Conservation (phyloP, 2,888 invertebrate species). For the Lycocerus yunnanus region DNA sequence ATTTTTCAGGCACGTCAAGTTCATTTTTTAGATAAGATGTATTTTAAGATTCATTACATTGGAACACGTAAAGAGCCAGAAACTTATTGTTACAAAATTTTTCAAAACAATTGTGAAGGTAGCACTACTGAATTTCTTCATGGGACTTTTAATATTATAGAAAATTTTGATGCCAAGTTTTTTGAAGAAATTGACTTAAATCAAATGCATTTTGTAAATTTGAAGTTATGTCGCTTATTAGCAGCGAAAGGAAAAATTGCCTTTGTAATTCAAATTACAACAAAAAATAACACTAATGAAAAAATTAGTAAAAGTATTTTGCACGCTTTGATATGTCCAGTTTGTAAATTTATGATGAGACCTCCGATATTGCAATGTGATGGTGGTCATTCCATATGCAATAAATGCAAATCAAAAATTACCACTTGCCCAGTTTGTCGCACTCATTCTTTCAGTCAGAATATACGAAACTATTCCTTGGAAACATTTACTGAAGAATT, state of each 20-base stretch:
- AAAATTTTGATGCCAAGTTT: neutral
- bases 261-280: neutral
- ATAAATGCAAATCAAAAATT: neutral
- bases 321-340: neutral
- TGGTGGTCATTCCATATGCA: neutral
- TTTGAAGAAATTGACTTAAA: neutral
- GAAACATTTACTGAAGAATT: neutral
- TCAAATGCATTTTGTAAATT: neutral
- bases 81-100: neutral
- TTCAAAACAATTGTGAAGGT: neutral
- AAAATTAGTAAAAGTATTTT: neutral
- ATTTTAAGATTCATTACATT: neutral
- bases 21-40: neutral
- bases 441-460: neutral
- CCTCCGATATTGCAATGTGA: neutral
- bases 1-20: neutral
- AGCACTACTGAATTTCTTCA: neutral
- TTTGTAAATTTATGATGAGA: neutral
- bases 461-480: neutral
- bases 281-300: neutral
- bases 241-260: neutral
- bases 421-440: neutral
- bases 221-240: neutral
- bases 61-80: neutral
- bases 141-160: neutral